phyloP scores from a whole-genome alignment of 2,888 invertebrate species.

The Alsophila aescularia region DNA sequence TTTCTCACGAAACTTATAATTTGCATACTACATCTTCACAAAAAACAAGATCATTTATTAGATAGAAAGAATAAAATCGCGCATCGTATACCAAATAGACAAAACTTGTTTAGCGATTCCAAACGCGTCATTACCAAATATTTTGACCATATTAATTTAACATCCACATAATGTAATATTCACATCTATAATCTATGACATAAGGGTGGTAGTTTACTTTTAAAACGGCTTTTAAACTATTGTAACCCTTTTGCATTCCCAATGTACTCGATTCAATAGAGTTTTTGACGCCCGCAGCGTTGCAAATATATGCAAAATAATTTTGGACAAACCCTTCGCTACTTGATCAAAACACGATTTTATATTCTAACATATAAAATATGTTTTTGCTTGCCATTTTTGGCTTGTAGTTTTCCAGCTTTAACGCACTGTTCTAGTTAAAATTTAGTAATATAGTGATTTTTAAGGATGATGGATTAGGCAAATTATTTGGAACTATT shows the following conservation, averaged over 20 bases:
- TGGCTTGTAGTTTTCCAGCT: neutral
- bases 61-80: constrained; percentile 53
- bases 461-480: constrained; percentile 60
- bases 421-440: neutral
- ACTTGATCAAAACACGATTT: constrained; percentile 24
- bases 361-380: constrained; percentile 23
- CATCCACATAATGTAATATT: neutral
- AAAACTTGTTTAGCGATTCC: constrained; percentile 80
- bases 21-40: constrained; percentile 53
- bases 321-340: constrained; percentile 46
- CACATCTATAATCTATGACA: neutral
- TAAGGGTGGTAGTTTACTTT: neutral
- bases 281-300: constrained; percentile 61
- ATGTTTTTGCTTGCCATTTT: constrained; percentile 20
- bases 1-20: constrained; percentile 68
- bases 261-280: constrained; percentile 49
- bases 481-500: constrained; percentile 56
- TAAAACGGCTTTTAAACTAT: constrained; percentile 18
- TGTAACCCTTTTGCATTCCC: constrained; percentile 44
- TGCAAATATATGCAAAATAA: constrained; percentile 63
- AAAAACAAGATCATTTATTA: constrained; percentile 62
- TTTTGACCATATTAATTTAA: neutral
- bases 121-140: constrained; percentile 66
- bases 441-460: constrained; percentile 9
- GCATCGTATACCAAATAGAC: constrained; percentile 72